phyloP scores from a whole-genome alignment of 2,113 vertebrate species.

The Arenaria interpres region DNA sequence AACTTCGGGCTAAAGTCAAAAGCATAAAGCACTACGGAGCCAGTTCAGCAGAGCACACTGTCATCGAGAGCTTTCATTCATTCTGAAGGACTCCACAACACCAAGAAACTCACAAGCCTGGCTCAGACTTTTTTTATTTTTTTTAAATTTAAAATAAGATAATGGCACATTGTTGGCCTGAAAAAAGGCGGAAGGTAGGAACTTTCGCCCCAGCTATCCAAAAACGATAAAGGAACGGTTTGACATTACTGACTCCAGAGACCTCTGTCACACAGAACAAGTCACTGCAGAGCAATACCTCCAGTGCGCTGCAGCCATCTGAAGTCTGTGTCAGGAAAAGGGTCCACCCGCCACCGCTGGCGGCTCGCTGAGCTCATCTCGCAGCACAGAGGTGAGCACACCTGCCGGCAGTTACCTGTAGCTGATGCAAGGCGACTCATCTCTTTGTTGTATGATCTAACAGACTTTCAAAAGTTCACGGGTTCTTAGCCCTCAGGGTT shows the following conservation, averaged over 20 bases:
- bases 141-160: neutral
- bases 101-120: neutral
- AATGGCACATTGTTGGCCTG: neutral
- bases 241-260: conserved; percentile 21
- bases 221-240: neutral
- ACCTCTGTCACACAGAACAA: conserved; percentile 1
- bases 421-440: neutral
- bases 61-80: neutral
- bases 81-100: neutral
- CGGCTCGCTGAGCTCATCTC: neutral
- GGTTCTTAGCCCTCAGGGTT: neutral
- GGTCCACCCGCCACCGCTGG: neutral
- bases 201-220: neutral
- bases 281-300: neutral
- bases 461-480: neutral
- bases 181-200: neutral
- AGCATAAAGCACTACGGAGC: neutral
- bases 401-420: neutral
- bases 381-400: neutral
- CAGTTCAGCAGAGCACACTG: neutral
- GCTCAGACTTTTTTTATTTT: neutral
- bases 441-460: neutral
- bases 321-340: neutral
- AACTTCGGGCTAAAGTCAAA: neutral
- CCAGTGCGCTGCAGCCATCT: neutral